Evolutionary conservation across 1,140 invertebrate genomes (phyloP).

Genomic region (Hylyphantes graminicola): DNA sequence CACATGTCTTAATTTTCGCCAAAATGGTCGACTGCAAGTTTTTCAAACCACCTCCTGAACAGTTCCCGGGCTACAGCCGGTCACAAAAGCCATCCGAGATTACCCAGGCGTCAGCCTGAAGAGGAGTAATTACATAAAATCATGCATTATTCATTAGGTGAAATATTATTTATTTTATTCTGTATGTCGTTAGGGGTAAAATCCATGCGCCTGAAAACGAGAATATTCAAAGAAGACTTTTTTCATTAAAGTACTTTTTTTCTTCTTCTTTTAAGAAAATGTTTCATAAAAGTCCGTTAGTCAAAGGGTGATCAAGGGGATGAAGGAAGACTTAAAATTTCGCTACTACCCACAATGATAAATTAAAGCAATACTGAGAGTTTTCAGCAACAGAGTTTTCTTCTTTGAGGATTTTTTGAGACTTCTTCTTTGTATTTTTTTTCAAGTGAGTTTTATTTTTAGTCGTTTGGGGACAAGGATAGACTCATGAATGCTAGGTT

Average conservation of each 20-base stretch:
- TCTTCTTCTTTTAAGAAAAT: conserved; percentile 22
- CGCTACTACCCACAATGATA: conserved; percentile 31
- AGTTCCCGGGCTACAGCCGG: neutral
- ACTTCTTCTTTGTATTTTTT: neutral
- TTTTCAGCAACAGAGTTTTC: conserved; percentile 27
- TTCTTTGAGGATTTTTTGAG: neutral
- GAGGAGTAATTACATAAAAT: conserved; percentile 47
- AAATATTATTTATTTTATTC: conserved; percentile 26
- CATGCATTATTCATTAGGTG: conserved; percentile 53
- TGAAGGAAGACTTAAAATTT: neutral
- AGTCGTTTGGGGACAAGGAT: conserved; percentile 1
- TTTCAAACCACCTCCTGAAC: too few species aligned
- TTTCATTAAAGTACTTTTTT: conserved; percentile 29
- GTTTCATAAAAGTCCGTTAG: neutral
- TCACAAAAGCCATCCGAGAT: neutral
- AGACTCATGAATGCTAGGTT: conserved; percentile 36
- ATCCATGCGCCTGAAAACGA: conserved; percentile 2
- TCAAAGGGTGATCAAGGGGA: conserved; percentile 25
- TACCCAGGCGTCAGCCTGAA: neutral
- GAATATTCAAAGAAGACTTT: neutral
- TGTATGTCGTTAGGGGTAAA: conserved; percentile 18
- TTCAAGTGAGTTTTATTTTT: neutral
- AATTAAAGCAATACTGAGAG: conserved; percentile 51
- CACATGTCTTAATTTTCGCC: too few species aligned
- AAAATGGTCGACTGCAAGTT: too few species aligned